Conservation (phyloP, 2,113 vertebrate species). For the Myiagra hebetior region DNA sequence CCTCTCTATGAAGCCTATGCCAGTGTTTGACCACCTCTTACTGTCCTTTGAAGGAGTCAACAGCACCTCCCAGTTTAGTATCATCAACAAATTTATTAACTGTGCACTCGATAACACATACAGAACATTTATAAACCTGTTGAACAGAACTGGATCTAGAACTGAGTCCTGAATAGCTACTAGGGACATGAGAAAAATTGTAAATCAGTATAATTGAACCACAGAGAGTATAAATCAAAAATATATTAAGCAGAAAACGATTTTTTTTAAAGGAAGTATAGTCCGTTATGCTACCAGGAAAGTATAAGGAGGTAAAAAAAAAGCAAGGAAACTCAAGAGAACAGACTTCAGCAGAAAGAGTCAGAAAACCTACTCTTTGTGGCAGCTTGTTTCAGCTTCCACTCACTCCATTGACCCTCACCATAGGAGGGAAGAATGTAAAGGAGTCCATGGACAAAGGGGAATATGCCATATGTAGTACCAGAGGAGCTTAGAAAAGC, state of each 20-base stretch:
- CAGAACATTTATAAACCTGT: not conserved
- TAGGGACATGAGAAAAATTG: not conserved
- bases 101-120: not conserved
- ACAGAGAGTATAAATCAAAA: not conserved
- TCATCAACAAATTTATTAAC: not conserved
- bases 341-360: not conserved
- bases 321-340: not conserved
- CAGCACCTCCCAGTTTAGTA: not conserved
- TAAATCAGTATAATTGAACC: not conserved
- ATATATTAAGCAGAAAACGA: not conserved
- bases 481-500: not conserved
- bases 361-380: not conserved
- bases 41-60: not conserved
- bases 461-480: not conserved
- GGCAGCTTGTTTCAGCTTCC: not conserved
- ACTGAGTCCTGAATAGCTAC: not conserved
- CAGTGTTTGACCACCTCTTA: fast-evolving
- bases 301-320: not conserved
- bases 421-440: not conserved
- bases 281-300: not conserved
- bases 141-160: not conserved
- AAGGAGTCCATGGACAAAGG: not conserved
- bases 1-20: not conserved
- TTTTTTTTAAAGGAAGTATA: not conserved
- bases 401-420: not conserved